phyloP scores from a whole-genome alignment of 2,888 invertebrate genomes.

The Scaptomyza caliginosa region DNA sequence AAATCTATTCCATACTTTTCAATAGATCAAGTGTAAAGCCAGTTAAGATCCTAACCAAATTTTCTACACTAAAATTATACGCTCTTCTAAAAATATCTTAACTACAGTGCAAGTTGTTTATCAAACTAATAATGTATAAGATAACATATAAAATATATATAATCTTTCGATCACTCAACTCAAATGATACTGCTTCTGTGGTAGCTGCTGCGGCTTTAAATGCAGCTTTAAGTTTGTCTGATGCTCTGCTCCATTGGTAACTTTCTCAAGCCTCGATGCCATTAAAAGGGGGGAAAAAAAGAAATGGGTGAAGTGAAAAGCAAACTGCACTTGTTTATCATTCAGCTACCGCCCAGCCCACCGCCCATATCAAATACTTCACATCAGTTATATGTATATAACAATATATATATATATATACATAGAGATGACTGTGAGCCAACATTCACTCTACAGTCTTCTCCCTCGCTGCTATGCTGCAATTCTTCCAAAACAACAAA shows the following conservation, averaged over 20 bases:
- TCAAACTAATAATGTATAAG: no score
- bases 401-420: neutral
- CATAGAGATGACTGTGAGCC: neutral
- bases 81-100: no score
- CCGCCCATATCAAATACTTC: conserved; percentile 33
- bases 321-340: conserved; percentile 33
- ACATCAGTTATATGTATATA: conserved; percentile 25
- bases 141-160: neutral
- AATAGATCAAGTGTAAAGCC: no score
- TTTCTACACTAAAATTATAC: no score
- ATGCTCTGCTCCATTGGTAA: neutral
- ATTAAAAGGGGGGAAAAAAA: conserved; percentile 1
- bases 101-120: no score
- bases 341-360: conserved; percentile 2
- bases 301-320: neutral
- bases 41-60: no score
- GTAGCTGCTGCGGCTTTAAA: neutral
- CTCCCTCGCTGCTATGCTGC: conserved; percentile 30
- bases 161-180: neutral
- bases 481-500: conserved; percentile 63
- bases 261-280: conserved; percentile 13
- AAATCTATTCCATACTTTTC: no score
- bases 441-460: conserved; percentile 6
- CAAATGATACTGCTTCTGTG: neutral
- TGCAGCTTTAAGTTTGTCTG: conserved; percentile 15